phyloP scores from a whole-genome alignment of 2,888 invertebrate species.

The Mimachlamys varia region DNA sequence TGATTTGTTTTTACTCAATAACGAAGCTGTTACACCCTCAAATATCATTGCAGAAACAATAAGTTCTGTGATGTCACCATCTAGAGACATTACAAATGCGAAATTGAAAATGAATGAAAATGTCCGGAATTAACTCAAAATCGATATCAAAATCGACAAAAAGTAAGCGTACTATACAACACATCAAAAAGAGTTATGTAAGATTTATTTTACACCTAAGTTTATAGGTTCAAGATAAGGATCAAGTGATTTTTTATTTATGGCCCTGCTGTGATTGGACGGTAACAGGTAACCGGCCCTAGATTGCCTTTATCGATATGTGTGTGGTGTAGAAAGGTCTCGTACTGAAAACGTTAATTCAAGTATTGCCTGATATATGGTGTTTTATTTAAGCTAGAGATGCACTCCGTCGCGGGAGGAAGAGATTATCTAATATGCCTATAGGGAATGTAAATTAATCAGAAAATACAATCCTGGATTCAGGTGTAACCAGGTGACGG shows the following conservation, averaged over 20 bases:
- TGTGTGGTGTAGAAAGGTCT: neutral
- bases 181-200: too few species aligned
- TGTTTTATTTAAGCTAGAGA: neutral
- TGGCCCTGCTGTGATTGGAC: neutral
- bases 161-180: too few species aligned
- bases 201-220: too few species aligned
- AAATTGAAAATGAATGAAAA: too few species aligned
- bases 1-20: too few species aligned
- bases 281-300: neutral
- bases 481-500: neutral
- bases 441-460: neutral
- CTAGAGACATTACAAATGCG: too few species aligned
- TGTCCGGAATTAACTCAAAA: too few species aligned
- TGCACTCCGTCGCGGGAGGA: neutral
- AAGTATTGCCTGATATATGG: neutral
- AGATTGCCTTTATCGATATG: neutral
- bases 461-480: neutral
- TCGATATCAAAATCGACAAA: too few species aligned
- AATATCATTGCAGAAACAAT: too few species aligned
- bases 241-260: neutral
- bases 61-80: too few species aligned
- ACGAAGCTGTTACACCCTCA: too few species aligned
- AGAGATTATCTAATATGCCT: neutral
- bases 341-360: neutral
- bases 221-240: neutral